These are phyloP conservation scores for Drosophila mayaguana DNA, from an alignment of 2,888 invertebrate genomes.

Conservation along the genomic window DNA sequence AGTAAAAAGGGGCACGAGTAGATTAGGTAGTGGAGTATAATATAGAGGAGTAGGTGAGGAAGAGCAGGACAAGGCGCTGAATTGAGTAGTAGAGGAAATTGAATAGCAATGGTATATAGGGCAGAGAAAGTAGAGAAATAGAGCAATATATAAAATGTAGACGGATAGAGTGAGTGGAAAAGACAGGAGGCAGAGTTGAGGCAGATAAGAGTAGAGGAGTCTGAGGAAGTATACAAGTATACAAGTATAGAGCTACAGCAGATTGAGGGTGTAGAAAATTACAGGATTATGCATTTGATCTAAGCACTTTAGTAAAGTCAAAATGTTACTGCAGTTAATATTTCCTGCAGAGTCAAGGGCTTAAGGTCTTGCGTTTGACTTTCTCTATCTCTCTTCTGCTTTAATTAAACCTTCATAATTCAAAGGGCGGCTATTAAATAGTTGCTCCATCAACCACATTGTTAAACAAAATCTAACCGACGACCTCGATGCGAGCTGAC, in stretches of 20 bases:
- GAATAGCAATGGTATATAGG: background rate
- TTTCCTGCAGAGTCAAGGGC: background rate
- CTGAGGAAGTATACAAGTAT: too few relatives aligned
- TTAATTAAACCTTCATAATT: slow-evolving; percentile 48
- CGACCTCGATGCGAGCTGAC: slow-evolving; percentile 6
- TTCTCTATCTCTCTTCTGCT: background rate
- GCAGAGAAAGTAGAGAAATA: background rate
- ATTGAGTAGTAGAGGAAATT: background rate
- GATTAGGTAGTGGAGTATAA: background rate
- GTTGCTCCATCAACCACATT: slow-evolving; percentile 43
- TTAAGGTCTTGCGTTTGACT: background rate
- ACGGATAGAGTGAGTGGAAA: background rate
- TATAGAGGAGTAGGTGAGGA: too few relatives aligned
- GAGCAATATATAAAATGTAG: accelerated
- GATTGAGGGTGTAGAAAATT: too few relatives aligned
- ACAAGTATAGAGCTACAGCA: too few relatives aligned
- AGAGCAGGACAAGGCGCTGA: too few relatives aligned
- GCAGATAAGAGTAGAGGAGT: too few relatives aligned
- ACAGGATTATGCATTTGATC: background rate
- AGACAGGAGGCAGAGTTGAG: too few relatives aligned
- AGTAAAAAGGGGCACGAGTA: too few relatives aligned
- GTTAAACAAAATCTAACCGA: slow-evolving; percentile 36
- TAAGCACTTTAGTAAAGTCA: background rate
- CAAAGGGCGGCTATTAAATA: slow-evolving; percentile 33
- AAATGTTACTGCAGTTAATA: background rate